Evolutionary conservation across 2,888 invertebrate genomes (phyloP), one percentile per base, ranked within the genome.

Genomic region (Drosophila rubida): DNA sequence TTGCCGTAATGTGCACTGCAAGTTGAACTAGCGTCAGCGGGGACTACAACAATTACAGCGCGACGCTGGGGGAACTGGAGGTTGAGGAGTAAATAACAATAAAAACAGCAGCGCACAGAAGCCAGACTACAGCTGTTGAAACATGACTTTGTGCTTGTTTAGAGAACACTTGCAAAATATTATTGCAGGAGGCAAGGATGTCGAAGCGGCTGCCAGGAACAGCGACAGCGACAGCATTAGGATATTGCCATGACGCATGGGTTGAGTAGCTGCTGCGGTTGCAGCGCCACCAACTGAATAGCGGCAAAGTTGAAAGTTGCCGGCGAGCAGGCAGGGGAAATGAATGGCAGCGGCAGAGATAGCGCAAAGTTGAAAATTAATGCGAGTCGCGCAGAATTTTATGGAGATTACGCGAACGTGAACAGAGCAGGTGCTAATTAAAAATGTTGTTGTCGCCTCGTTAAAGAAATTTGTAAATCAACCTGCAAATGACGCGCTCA

Each of bases 381-480:
- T 57, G 50, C 53, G 54, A 16, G 4, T 19, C 7, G 14, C 6
- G 32, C 55, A 63, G 59, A 51, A 71, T 65, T 83, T 84, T 73
- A 84, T 69, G 64, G 64, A 55, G 68, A 69, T 82, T 81, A 76
- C 67, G 37, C 27, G 42, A 53, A 35, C 11, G 11, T 19, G 35
- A 35, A 5, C 30, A 32, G 53, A 82, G 79, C 87, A 88, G 89
- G 90, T 90, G 89, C 88, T 90, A 90, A 90, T 90, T 90, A 90
- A 90, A 90, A 90, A 89, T 89, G 89, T 89, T 90, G 90, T 90
- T 83, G 90, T 85, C 89, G 90, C 88, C 90, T 81, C 90, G 88
- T 90, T 90, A 89, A 88, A 83, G 78, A 80, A 80, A 85, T 86
- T 87, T 87, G 81, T 85, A 75, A 75, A 80, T 78, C 76, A 81